Conservation (phyloP, 2,797 vertebrate genomes). For the Lithobates pipiens region DNA sequence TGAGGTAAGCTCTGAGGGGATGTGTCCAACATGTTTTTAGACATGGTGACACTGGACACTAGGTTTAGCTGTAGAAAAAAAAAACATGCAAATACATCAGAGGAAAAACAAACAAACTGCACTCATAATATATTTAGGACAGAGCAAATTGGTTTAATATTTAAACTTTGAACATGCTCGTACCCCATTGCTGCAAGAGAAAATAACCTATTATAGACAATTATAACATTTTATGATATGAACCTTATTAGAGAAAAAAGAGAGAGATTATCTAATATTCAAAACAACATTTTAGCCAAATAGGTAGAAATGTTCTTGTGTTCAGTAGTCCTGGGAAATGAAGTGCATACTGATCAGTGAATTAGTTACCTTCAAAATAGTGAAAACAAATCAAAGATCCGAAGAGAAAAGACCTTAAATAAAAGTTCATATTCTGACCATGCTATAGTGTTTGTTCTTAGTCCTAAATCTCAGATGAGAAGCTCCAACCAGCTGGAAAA, state of each 20-base stretch:
- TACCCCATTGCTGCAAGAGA: conserved; percentile 93
- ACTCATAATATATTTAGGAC: conserved; percentile 60
- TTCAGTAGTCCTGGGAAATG: conserved; percentile 69
- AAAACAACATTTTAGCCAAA: conserved; percentile 87
- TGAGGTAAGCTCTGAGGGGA: conserved; percentile 99
- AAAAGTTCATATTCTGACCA: conserved; percentile 76
- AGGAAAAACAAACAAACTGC: conserved; percentile 51
- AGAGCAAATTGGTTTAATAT: neutral
- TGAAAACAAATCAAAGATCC: conserved; percentile 62
- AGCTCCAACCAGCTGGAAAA: conserved; percentile 94
- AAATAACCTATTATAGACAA: conserved; percentile 97
- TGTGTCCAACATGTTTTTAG: conserved; percentile 95
- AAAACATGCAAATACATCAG: conserved; percentile 66
- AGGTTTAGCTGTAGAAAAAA: conserved; percentile 88
- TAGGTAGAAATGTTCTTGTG: conserved; percentile 76
- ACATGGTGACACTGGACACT: conserved; percentile 99
- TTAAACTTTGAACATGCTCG: conserved; percentile 78
- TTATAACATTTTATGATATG: conserved; percentile 99
- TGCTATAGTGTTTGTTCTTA: conserved; percentile 73
- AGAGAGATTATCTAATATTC: conserved; percentile 97
- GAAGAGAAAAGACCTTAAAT: conserved; percentile 69
- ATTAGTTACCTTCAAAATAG: conserved; percentile 66
- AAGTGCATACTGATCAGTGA: conserved; percentile 69
- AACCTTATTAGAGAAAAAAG: conserved; percentile 95
- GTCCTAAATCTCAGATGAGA: conserved; percentile 91